phyloP scores from a whole-genome alignment of 1,140 invertebrate species.

The Cheumatopsyche charites region DNA sequence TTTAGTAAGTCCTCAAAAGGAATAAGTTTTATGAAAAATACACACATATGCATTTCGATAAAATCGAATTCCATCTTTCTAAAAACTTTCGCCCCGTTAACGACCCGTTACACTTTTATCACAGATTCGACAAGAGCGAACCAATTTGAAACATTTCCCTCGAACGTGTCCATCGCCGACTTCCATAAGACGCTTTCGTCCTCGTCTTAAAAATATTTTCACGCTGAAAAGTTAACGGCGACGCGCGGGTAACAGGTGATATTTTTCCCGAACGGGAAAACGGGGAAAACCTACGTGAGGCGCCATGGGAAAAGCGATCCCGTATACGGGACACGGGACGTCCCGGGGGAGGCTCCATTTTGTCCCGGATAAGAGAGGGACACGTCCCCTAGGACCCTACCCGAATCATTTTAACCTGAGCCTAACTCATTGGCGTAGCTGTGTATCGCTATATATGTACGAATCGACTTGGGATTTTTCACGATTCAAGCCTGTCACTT shows the following conservation, averaged over 20 bases:
- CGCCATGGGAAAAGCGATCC: too few species aligned
- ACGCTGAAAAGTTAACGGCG: not conserved
- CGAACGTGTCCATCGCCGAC: not conserved
- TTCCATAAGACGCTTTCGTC: not conserved
- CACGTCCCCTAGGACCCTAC: too few species aligned
- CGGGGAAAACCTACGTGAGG: not conserved
- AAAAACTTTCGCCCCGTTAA: too few species aligned
- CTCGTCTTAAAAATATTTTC: not conserved
- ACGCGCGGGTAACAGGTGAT: slow-evolving; percentile 19
- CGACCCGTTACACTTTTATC: too few species aligned
- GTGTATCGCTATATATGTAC: too few species aligned
- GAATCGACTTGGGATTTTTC: too few species aligned
- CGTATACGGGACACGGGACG: not conserved
- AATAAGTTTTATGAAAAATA: too few species aligned
- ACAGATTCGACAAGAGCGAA: not conserved
- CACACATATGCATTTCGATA: too few species aligned
- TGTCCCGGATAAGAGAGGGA: not conserved
- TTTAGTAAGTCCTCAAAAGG: too few species aligned
- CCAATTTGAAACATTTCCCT: slow-evolving; percentile 5
- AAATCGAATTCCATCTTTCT: too few species aligned
- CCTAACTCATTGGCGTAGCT: not conserved
- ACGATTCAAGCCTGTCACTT: too few species aligned
- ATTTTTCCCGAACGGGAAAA: not conserved
- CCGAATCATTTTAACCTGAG: not conserved
- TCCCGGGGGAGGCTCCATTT: slow-evolving; percentile 5